Conservation (phyloP, 2,888 invertebrate genomes). For the Arenicola marina region DNA sequence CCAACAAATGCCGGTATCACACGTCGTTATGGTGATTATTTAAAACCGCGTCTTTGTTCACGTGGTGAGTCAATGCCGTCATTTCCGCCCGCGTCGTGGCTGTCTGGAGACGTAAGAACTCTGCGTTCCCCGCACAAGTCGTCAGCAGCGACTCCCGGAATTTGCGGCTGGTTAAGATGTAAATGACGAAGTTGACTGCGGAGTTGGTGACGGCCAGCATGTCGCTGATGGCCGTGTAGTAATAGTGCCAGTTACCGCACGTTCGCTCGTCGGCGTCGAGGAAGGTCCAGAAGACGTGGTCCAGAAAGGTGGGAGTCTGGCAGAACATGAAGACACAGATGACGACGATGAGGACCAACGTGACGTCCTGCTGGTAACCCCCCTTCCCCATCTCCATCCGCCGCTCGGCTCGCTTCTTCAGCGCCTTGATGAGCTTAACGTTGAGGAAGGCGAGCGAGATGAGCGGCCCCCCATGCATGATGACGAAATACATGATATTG, state of each 20-base stretch:
- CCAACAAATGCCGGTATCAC: too few relatives aligned
- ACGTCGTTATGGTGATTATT: too few relatives aligned
- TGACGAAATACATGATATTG: slow-evolving; percentile 35
- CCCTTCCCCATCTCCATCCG: slow-evolving; percentile 22
- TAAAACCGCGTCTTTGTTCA: too few relatives aligned
- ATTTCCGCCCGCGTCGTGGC: not conserved
- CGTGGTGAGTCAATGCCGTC: not conserved
- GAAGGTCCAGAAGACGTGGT: slow-evolving; percentile 38
- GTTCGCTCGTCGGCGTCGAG: slow-evolving; percentile 19
- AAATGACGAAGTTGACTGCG: slow-evolving; percentile 37
- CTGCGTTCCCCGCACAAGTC: not conserved
- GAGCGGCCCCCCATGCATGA: slow-evolving; percentile 38
- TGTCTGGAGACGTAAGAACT: not conserved
- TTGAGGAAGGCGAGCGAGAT: slow-evolving; percentile 34
- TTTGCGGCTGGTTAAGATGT: slow-evolving; percentile 33
- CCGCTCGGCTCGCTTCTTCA: slow-evolving; percentile 23
- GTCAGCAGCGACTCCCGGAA: slow-evolving; percentile 23
- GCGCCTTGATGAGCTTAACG: slow-evolving; percentile 32
- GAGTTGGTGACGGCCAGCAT: slow-evolving; percentile 35
- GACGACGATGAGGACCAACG: slow-evolving; percentile 36
- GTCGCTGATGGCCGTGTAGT: slow-evolving; percentile 39
- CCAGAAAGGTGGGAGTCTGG: slow-evolving; percentile 38
- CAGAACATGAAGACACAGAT: slow-evolving; percentile 37
- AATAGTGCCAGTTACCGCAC: slow-evolving; percentile 38
- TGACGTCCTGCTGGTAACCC: slow-evolving; percentile 35